These are phyloP conservation scores for Probosciger aterrimus DNA, from an alignment of 2,113 vertebrate genomes.

Conservation along the genomic window DNA sequence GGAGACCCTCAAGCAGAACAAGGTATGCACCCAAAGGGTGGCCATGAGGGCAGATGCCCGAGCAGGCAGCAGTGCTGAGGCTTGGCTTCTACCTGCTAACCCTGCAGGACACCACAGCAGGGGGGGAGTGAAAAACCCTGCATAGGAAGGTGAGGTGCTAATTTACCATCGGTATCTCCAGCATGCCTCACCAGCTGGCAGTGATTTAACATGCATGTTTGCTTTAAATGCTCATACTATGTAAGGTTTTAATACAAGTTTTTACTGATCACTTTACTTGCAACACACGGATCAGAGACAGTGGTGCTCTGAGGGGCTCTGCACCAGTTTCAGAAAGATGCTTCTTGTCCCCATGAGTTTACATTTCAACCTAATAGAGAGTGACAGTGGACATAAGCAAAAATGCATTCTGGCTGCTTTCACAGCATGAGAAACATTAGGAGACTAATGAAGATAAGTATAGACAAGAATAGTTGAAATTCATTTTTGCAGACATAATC, in stretches of 20 bases:
- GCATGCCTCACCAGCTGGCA: neutral
- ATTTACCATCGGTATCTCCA: neutral
- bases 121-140: neutral
- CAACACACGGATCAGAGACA: neutral
- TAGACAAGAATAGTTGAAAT: neutral
- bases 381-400: neutral
- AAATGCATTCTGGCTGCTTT: neutral
- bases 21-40: neutral
- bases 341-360: neutral
- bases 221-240: neutral
- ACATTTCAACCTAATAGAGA: neutral
- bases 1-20: neutral
- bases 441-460: neutral
- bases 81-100: neutral
- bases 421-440: neutral
- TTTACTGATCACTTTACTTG: neutral
- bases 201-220: neutral
- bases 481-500: neutral
- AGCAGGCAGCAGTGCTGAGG: neutral
- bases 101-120: neutral
- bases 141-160: neutral
- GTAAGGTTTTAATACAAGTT: neutral
- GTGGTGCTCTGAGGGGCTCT: rapidly evolving
- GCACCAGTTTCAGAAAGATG: neutral
- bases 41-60: neutral